phyloP scores from a whole-genome alignment of 2,888 invertebrate genomes.

The Tipula unca region DNA sequence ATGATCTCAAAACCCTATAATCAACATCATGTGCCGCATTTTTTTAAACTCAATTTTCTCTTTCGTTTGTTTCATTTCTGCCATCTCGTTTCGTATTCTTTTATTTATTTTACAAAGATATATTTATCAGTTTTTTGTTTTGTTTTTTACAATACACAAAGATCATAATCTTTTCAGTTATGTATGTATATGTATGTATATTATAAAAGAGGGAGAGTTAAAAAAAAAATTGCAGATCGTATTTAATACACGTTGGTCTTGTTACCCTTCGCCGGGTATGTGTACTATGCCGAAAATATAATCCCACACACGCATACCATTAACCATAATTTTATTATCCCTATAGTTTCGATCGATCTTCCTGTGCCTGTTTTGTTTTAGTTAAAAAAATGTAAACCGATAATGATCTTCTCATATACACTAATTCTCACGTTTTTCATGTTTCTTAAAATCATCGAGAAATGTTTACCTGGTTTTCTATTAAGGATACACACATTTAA shows the following conservation, averaged over 20 bases:
- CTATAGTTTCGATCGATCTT: neutral
- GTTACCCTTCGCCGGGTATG: neutral
- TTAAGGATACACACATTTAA: neutral
- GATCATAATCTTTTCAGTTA: neutral
- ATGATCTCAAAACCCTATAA: neutral
- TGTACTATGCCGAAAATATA: neutral
- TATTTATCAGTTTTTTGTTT: conserved; percentile 2
- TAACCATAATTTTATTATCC: neutral
- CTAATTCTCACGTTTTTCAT: conserved; percentile 1
- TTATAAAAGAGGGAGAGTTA: neutral
- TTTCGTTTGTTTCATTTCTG: neutral
- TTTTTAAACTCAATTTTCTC: neutral
- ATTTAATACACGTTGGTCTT: neutral
- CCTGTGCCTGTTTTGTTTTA: neutral
- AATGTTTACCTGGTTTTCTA: neutral
- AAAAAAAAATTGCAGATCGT: neutral
- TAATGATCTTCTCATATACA: neutral
- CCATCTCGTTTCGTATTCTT: neutral
- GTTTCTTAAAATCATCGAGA: neutral
- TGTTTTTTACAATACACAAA: neutral
- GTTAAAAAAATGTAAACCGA: neutral
- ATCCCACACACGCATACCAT: neutral
- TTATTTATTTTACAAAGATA: neutral
- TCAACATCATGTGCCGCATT: neutral
- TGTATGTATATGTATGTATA: neutral